Evolutionary conservation across 1,140 invertebrate genomes (phyloP).

Genomic region (Gryllus bimaculatus): DNA sequence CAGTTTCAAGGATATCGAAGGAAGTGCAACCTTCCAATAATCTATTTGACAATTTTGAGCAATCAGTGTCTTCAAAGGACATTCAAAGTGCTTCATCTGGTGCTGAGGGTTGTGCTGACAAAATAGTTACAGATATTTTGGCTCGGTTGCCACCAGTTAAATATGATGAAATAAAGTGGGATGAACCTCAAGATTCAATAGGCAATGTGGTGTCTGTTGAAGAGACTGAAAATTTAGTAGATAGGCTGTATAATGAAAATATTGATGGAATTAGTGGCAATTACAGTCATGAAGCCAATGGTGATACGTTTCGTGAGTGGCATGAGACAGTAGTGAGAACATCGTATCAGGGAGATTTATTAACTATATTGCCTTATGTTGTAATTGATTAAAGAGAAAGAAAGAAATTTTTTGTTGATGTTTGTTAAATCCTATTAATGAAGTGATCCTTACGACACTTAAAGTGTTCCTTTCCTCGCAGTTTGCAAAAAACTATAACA

Average conservation of each 20-base stretch:
- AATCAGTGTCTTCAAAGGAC: constrained; percentile 9
- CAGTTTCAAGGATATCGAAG: not conserved
- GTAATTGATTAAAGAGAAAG: constrained; percentile 58
- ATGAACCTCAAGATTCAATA: constrained; percentile 8
- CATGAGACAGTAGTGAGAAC: constrained; percentile 61
- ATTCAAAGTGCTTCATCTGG: constrained; percentile 10
- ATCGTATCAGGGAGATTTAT: constrained; percentile 57
- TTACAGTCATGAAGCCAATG: constrained; percentile 30
- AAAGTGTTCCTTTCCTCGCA: no score
- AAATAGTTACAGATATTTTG: constrained; percentile 45
- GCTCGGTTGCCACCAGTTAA: constrained; percentile 53
- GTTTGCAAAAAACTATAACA: no score
- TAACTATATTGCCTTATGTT: constrained; percentile 86
- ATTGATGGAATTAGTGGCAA: constrained; percentile 38
- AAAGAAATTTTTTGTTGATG: not conserved
- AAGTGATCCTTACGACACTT: no score
- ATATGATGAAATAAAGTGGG: constrained; percentile 23
- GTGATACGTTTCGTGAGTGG: constrained; percentile 66
- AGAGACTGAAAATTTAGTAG: constrained; percentile 30
- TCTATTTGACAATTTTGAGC: not conserved
- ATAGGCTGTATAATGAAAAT: constrained; percentile 33
- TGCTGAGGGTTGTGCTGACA: constrained; percentile 26
- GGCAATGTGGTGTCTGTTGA: constrained; percentile 16
- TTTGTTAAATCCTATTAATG: no score
- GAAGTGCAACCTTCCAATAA: not conserved